These are phyloP conservation scores for Cirrhinus mrigala DNA, from an alignment of 2,797 vertebrate genomes.

Conservation along the genomic window DNA sequence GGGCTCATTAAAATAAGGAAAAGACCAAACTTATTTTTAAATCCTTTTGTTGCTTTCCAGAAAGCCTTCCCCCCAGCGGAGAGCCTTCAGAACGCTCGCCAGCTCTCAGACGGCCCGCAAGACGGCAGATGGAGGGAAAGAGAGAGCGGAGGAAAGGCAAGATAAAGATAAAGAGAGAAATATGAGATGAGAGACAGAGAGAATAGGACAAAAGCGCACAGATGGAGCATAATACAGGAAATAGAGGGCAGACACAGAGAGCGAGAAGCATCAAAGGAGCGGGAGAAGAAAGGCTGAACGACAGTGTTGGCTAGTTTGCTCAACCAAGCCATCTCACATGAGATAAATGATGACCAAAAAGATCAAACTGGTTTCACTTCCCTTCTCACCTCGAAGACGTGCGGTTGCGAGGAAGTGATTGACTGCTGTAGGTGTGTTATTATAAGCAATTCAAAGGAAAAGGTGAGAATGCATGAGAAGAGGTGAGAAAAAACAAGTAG, in stretches of 20 bases:
- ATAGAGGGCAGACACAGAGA: slow-evolving; percentile 43
- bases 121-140: slow-evolving; percentile 60
- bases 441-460: too few relatives aligned
- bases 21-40: slow-evolving; percentile 60
- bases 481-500: not conserved
- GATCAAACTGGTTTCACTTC: not conserved
- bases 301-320: not conserved
- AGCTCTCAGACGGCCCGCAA: slow-evolving; percentile 49
- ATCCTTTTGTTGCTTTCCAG: slow-evolving; percentile 73
- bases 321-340: not conserved
- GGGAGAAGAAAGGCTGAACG: not conserved
- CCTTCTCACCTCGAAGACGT: not conserved
- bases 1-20: slow-evolving; percentile 56
- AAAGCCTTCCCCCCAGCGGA: slow-evolving; percentile 56
- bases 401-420: not conserved
- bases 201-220: slow-evolving; percentile 35
- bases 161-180: slow-evolving; percentile 54
- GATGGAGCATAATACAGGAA: slow-evolving; percentile 51
- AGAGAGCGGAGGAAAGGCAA: slow-evolving; percentile 47
- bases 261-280: not conserved
- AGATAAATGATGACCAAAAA: not conserved
- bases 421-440: not conserved
- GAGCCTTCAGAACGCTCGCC: slow-evolving; percentile 54
- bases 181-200: slow-evolving; percentile 55
- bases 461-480: slow-evolving; percentile 41